These are phyloP conservation scores for Scomber scombrus DNA, from an alignment of 2,113 vertebrate species.

Conservation along the genomic window DNA sequence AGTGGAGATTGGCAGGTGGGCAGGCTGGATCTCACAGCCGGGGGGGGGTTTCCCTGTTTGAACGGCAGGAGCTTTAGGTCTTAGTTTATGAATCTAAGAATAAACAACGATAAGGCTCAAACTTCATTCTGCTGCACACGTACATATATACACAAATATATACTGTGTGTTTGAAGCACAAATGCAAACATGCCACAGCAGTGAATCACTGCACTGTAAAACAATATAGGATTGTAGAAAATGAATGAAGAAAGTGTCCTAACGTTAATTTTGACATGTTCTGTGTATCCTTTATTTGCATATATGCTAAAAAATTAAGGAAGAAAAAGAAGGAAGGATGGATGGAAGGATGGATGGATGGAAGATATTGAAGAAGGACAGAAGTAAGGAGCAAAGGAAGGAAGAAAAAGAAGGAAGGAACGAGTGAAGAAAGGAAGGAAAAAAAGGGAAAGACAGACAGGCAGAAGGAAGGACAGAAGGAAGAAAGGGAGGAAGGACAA, in stretches of 20 bases:
- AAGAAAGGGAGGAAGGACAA: too few relatives aligned
- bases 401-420: too few relatives aligned
- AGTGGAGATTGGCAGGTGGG: constrained; percentile 82
- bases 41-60: constrained; percentile 71
- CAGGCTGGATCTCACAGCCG: constrained; percentile 75
- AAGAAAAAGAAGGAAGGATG: too few relatives aligned
- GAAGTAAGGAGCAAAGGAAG: too few relatives aligned
- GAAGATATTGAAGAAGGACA: too few relatives aligned
- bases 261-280: neutral
- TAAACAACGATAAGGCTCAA: constrained; percentile 80
- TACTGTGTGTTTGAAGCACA: neutral
- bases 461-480: too few relatives aligned
- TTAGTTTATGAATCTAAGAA: constrained; percentile 78
- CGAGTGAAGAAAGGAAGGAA: too few relatives aligned
- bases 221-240: neutral
- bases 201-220: neutral
- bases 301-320: too few relatives aligned
- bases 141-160: neutral
- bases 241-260: neutral
- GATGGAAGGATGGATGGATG: too few relatives aligned
- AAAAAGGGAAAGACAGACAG: too few relatives aligned
- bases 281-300: neutral
- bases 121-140: constrained; percentile 49
- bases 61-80: constrained; percentile 76
- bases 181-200: constrained; percentile 1